Conservation (phyloP, 2,888 invertebrate genomes). For the Aphrophora alni region DNA sequence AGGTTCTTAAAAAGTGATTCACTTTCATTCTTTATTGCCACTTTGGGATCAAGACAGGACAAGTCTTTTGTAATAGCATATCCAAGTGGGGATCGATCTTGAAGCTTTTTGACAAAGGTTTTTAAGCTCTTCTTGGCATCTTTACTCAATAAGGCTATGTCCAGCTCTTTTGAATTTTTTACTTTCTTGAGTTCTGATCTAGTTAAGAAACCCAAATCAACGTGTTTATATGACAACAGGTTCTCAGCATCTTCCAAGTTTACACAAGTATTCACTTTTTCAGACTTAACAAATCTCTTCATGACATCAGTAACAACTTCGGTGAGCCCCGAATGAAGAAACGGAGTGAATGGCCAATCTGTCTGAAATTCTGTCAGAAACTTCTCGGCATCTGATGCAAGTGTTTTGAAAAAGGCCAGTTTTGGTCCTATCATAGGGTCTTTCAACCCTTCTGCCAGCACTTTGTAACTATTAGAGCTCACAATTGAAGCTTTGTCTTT, state of each 20-base stretch:
- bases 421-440: constrained; percentile 10
- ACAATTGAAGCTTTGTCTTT: not conserved
- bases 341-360: not conserved
- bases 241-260: not conserved
- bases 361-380: constrained; percentile 21
- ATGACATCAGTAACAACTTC: not conserved
- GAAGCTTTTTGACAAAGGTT: not conserved
- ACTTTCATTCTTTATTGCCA: too few species aligned
- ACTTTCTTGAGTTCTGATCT: not conserved
- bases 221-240: not conserved
- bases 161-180: not conserved
- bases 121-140: not conserved
- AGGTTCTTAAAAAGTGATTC: too few species aligned
- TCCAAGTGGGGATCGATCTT: not conserved
- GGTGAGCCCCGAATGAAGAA: not conserved
- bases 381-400: not conserved
- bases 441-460: not conserved
- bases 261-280: not conserved
- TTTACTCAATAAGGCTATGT: not conserved
- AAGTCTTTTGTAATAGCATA: not conserved
- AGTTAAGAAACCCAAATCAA: constrained; percentile 7
- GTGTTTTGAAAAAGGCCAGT: constrained; percentile 8
- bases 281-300: constrained; percentile 14
- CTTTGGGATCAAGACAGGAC: not conserved
- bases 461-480: not conserved